Evolutionary conservation across 1,140 invertebrate species (phyloP).

Genomic region (Formica selysi): DNA sequence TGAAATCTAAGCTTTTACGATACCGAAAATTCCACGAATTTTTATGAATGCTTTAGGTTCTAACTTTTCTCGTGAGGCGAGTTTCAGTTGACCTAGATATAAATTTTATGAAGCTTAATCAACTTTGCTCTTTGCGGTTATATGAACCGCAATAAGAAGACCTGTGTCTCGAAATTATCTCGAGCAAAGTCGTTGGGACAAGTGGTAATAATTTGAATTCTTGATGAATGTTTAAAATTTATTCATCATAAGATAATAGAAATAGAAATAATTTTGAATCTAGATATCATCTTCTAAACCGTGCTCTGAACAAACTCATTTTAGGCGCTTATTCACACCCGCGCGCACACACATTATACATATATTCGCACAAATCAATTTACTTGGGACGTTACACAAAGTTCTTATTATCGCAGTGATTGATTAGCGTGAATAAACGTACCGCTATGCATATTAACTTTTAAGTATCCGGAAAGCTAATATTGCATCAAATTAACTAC

Average conservation of each 20-base stretch:
- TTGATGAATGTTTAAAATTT: neutral
- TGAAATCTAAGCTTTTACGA: constrained; percentile 44
- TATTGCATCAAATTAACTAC: constrained; percentile 25
- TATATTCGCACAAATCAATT: constrained; percentile 23
- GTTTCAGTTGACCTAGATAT: constrained; percentile 16
- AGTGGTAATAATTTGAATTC: neutral
- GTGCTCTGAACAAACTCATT: neutral
- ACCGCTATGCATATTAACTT: constrained; percentile 25
- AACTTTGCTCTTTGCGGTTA: constrained; percentile 10
- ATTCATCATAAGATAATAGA: no score
- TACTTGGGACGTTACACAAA: constrained; percentile 23
- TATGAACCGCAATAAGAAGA: constrained; percentile 32
- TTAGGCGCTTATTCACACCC: neutral
- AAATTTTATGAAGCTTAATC: constrained; percentile 17
- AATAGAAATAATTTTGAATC: neutral
- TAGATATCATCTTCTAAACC: neutral
- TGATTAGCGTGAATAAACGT: constrained; percentile 62
- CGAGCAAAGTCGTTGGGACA: neutral
- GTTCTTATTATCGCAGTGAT: constrained; percentile 35
- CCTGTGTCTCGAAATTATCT: neutral
- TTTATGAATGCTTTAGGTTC: constrained; percentile 37
- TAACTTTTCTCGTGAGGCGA: constrained; percentile 6
- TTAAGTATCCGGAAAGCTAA: constrained; percentile 47
- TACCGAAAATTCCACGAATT: constrained; percentile 40
- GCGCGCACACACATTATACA: neutral